These are phyloP conservation scores for Sphaeridia pumilis DNA, from an alignment of 2,888 invertebrate species.

Conservation along the genomic window DNA sequence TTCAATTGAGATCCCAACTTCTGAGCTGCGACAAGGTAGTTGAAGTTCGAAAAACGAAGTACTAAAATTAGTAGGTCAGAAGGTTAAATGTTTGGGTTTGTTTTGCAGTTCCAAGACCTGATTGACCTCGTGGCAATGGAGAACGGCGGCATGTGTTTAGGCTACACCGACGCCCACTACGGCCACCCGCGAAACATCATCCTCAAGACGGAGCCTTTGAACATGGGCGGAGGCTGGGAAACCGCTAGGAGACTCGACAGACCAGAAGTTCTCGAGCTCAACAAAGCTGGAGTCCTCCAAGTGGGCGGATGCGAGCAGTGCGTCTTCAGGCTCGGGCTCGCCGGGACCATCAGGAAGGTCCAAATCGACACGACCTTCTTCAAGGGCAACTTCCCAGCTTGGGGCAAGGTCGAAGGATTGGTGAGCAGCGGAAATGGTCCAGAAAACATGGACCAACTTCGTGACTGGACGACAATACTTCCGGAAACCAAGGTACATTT, in stretches of 20 bases:
- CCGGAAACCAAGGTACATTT: conserved; percentile 45
- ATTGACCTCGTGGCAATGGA: conserved; percentile 47
- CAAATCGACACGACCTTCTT: conserved; percentile 52
- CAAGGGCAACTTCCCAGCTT: conserved; percentile 53
- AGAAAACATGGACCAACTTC: conserved; percentile 35
- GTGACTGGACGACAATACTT: conserved; percentile 45
- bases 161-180: conserved; percentile 53
- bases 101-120: conserved; percentile 10
- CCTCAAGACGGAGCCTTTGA: conserved; percentile 44
- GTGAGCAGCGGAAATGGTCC: conserved; percentile 4
- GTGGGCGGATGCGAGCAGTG: conserved; percentile 53
- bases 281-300: conserved; percentile 48
- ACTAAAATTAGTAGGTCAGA: background rate
- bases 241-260: conserved; percentile 52
- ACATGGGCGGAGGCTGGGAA: conserved; percentile 57
- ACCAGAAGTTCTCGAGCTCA: conserved; percentile 45
- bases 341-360: conserved; percentile 45
- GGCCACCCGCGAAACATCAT: conserved; percentile 53
- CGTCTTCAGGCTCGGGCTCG: conserved; percentile 47
- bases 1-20: too few species aligned
- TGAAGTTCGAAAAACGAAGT: too few species aligned
- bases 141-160: conserved; percentile 48
- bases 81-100: background rate
- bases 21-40: too few species aligned
- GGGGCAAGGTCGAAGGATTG: conserved; percentile 47